A percentile compares a stretch with the other conserved stretches of the same genome.
phyloP scores from a whole-genome alignment of 1,140 invertebrate species.

The Macrostomum lignano region DNA sequence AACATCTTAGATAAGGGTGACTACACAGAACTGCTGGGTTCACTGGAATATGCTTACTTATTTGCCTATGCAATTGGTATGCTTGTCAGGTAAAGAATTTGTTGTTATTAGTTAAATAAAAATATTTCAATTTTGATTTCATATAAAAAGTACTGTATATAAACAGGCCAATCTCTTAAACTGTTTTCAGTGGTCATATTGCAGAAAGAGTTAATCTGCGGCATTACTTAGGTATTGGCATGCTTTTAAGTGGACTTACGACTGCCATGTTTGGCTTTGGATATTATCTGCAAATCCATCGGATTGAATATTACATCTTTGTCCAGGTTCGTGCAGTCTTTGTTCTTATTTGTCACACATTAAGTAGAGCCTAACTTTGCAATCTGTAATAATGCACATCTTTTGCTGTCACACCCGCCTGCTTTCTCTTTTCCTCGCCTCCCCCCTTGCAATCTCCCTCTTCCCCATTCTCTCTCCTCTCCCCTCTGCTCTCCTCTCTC shows the following conservation, averaged over 20 bases:
- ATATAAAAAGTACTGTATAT: too few species aligned
- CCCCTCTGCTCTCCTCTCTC: too few species aligned
- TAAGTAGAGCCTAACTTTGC: too few species aligned
- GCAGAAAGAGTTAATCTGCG: conserved; percentile 65
- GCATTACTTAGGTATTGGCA: conserved; percentile 59
- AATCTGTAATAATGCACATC: conserved; percentile 9
- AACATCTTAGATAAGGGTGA: conserved; percentile 41
- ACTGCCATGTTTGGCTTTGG: conserved; percentile 66
- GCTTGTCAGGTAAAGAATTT: conserved; percentile 44
- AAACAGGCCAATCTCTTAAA: conserved; percentile 3
- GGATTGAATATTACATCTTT: too few species aligned
- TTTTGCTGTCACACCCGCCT: too few species aligned
- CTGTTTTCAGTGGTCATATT: conserved; percentile 42
- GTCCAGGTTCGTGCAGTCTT: too few species aligned
- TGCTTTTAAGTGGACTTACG: conserved; percentile 57
- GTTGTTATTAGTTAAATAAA: too few species aligned
- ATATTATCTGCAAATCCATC: conserved; percentile 49
- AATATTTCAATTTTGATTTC: too few species aligned
- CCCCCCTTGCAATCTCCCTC: too few species aligned
- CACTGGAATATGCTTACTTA: conserved; percentile 62
- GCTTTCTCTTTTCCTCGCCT: too few species aligned
- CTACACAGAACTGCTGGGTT: conserved; percentile 42
- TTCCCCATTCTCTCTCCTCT: too few species aligned
- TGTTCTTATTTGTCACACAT: too few species aligned
- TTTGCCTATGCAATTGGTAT: conserved; percentile 70